phyloP scores from a whole-genome alignment of 1,140 invertebrate species.

The Argopecten irradians region DNA sequence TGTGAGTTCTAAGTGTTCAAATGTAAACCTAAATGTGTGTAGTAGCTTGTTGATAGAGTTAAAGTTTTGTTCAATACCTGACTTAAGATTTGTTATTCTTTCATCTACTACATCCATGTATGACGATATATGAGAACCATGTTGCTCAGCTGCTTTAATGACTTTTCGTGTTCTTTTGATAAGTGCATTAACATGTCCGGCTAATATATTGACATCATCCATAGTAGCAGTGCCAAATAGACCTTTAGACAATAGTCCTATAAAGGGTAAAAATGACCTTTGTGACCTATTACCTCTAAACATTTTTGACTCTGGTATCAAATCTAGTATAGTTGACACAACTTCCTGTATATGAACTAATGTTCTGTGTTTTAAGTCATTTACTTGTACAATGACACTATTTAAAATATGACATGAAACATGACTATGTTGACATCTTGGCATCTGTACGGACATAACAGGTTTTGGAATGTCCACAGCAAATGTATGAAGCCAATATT shows the following conservation, averaged over 20 bases:
- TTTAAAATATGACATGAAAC: constrained; percentile 26
- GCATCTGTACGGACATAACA: background rate
- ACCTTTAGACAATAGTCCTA: constrained; percentile 34
- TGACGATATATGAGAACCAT: constrained; percentile 34
- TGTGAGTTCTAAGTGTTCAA: constrained; percentile 25
- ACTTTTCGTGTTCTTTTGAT: background rate
- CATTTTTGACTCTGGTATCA: constrained; percentile 19
- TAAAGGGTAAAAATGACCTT: constrained; percentile 38
- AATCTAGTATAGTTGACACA: background rate
- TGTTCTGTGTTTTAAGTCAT: constrained; percentile 24
- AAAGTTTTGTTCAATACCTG: constrained; percentile 31
- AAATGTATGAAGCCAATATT: constrained; percentile 39
- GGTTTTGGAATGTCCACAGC: constrained; percentile 27
- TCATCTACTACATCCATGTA: constrained; percentile 34
- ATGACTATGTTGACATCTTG: background rate
- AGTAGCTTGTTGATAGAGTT: background rate
- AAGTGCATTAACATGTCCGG: constrained; percentile 39
- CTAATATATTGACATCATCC: constrained; percentile 34
- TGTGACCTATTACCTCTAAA: background rate
- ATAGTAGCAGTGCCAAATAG: constrained; percentile 45
- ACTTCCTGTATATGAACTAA: constrained; percentile 20
- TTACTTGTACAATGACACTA: constrained; percentile 28
- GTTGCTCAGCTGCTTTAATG: constrained; percentile 13
- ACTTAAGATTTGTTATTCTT: constrained; percentile 35
- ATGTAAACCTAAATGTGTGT: constrained; percentile 33